A percentile compares a stretch with the other conserved stretches of the same genome.
Conservation (phyloP, 2,113 vertebrate genomes). For the Tinamus guttatus region DNA sequence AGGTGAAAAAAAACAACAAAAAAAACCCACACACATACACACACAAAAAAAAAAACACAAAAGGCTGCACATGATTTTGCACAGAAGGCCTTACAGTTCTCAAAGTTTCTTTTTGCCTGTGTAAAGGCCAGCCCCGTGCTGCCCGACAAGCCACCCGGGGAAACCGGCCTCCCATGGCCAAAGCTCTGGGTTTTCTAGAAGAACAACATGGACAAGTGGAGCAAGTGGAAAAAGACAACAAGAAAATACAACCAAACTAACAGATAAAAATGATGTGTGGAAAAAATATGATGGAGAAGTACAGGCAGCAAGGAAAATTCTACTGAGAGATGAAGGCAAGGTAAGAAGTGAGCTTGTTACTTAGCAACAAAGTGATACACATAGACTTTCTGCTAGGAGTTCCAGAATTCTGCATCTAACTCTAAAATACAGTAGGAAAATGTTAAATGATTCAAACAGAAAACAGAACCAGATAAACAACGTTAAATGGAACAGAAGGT, state of each 20-base stretch:
- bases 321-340: background rate
- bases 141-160: background rate
- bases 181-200: background rate
- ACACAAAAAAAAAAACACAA: too few relatives aligned
- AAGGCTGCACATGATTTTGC: background rate
- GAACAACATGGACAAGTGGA: too few relatives aligned
- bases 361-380: constrained; percentile 47
- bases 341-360: constrained; percentile 14
- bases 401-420: constrained; percentile 12
- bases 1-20: background rate
- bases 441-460: background rate
- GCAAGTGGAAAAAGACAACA: background rate
- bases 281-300: background rate
- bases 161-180: background rate
- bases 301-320: constrained; percentile 14
- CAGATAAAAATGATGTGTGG: background rate
- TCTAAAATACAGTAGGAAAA: background rate
- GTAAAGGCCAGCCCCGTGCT: background rate
- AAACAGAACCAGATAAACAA: constrained; percentile 8
- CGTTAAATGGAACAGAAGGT: background rate
- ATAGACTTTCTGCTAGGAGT: constrained; percentile 15
- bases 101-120: background rate
- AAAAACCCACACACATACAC: too few relatives aligned
- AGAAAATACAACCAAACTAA: background rate
- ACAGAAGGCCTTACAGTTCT: background rate